Evolutionary conservation across 2,113 vertebrate species (phyloP).

Genomic region (Microtus oregoni): DNA sequence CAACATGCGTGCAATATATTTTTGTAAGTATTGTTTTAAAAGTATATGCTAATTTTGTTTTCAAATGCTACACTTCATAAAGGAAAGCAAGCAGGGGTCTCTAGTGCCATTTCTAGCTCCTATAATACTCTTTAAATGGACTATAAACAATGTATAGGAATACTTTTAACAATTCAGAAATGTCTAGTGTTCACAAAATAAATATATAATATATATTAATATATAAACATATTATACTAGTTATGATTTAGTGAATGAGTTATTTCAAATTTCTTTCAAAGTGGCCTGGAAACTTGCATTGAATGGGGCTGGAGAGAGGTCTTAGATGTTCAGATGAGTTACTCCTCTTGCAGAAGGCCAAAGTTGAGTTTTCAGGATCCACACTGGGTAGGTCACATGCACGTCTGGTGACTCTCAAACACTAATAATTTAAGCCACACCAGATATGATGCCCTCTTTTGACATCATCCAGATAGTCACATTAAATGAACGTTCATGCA

Average conservation of each 20-base stretch:
- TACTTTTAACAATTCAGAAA: neutral
- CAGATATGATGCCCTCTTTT: neutral
- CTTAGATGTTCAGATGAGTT: too few species aligned
- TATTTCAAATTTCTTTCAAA: neutral
- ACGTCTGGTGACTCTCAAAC: neutral
- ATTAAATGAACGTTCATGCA: neutral
- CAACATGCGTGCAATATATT: neutral
- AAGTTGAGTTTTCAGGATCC: neutral
- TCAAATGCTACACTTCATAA: neutral
- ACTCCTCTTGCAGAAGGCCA: neutral
- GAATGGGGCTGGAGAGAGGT: neutral
- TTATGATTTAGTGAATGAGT: neutral
- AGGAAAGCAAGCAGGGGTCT: neutral
- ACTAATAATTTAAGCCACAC: neutral
- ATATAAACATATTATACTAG: neutral
- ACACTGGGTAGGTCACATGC: neutral
- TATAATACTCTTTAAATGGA: neutral
- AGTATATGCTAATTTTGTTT: neutral
- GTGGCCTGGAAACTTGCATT: neutral
- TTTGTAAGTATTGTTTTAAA: neutral
- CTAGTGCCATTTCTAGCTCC: neutral
- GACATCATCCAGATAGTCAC: neutral
- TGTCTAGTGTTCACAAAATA: neutral
- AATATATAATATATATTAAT: neutral
- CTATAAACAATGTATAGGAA: fast-evolving